These are phyloP conservation scores for Conus betulinus DNA, from an alignment of 1,140 invertebrate genomes.

Conservation along the genomic window DNA sequence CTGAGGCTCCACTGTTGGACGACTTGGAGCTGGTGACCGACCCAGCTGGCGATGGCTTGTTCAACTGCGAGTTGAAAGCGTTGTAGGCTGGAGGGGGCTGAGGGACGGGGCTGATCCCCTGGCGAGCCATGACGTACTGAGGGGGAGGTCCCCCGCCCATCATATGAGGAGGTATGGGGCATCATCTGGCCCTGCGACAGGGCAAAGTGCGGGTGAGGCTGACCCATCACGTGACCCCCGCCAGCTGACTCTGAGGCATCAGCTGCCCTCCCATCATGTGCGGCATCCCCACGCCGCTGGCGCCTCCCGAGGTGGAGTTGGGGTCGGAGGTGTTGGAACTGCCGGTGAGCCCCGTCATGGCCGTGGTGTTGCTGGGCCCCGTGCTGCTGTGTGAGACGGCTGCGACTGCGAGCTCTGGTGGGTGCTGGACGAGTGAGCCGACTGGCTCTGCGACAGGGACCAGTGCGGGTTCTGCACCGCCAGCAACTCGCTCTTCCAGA, in stretches of 20 bases:
- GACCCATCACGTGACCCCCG: neutral
- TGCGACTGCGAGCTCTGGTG: slow-evolving; percentile 74
- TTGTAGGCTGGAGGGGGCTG: slow-evolving; percentile 27
- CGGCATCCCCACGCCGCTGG: slow-evolving; percentile 12
- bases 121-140: slow-evolving; percentile 22
- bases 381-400: slow-evolving; percentile 78
- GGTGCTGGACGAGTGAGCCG: slow-evolving; percentile 72
- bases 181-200: slow-evolving; percentile 18
- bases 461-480: slow-evolving; percentile 67
- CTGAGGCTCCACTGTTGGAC: slow-evolving; percentile 57
- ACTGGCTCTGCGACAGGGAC: slow-evolving; percentile 71
- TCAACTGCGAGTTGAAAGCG: slow-evolving; percentile 41
- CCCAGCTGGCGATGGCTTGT: slow-evolving; percentile 66
- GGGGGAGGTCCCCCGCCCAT: slow-evolving; percentile 14
- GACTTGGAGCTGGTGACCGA: slow-evolving; percentile 65
- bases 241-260: neutral
- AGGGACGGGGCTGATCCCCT: slow-evolving; percentile 2
- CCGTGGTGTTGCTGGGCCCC: slow-evolving; percentile 79
- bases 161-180: slow-evolving; percentile 2
- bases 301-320: slow-evolving; percentile 34
- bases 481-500: slow-evolving; percentile 79
- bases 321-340: slow-evolving; percentile 67
- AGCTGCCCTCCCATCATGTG: neutral
- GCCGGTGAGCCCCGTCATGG: slow-evolving; percentile 75
- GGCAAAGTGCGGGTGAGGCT: slow-evolving; percentile 41